A percentile compares a stretch with the other conserved stretches of the same genome.
phyloP scores from a whole-genome alignment of 2,797 vertebrate genomes.

The Octomys mimax region DNA sequence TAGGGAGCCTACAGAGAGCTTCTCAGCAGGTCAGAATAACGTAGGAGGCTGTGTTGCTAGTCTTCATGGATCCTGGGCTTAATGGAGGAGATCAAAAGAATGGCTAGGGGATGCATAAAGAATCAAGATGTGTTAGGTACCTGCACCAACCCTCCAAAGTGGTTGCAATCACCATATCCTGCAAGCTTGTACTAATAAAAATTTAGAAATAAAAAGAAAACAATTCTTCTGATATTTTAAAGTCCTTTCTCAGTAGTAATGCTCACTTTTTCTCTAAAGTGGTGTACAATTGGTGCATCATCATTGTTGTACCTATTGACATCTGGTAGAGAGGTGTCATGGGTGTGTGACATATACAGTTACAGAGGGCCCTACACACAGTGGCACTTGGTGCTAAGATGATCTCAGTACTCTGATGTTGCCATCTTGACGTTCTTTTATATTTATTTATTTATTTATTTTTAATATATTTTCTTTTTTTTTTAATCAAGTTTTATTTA shows the following conservation, averaged over 20 bases:
- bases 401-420: background rate
- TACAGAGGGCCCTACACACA: accelerated
- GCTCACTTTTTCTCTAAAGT: background rate
- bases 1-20: background rate
- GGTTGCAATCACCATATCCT: background rate
- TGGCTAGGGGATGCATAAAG: background rate
- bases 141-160: background rate
- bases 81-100: background rate
- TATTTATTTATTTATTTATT: no score
- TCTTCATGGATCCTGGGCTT: background rate
- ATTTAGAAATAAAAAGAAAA: background rate
- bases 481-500: no score
- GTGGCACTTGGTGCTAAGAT: background rate
- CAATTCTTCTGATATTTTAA: background rate
- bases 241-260: background rate
- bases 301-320: background rate
- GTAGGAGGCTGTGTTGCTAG: background rate
- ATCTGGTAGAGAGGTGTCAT: background rate
- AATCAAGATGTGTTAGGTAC: background rate
- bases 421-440: no score
- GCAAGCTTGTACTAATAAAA: background rate
- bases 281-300: background rate
- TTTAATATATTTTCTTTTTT: no score
- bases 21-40: background rate
- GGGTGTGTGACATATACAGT: background rate